Percentiles rank a stretch among this genome's conserved stretches.
Conservation (phyloP, 2,113 vertebrate genomes). For the Maccullochella peelii region DNA sequence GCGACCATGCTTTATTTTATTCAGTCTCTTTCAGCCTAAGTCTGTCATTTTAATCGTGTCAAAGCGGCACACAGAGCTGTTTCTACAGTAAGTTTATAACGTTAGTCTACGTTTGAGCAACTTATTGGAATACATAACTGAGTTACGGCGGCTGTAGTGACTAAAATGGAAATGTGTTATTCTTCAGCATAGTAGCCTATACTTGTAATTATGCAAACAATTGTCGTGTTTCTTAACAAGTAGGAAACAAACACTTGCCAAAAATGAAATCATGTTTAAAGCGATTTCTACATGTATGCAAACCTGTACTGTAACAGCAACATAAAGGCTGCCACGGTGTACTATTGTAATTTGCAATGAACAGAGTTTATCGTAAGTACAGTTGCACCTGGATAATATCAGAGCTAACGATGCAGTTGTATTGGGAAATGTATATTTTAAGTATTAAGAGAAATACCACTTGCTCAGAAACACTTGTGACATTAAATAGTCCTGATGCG, state of each 20-base stretch:
- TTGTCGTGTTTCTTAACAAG: constrained; percentile 1
- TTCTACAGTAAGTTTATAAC: constrained; percentile 30
- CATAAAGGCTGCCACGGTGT: constrained; percentile 21
- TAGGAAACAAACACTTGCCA: constrained; percentile 1
- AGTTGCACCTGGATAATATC: constrained; percentile 53
- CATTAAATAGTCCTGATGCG: constrained; percentile 18
- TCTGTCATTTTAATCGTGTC: constrained; percentile 31
- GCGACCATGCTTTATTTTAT: constrained; percentile 52
- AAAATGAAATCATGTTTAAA: constrained; percentile 15
- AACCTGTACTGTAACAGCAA: constrained; percentile 28
- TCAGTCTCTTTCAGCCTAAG: not conserved
- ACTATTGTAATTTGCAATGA: constrained; percentile 31
- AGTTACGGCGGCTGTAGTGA: constrained; percentile 25
- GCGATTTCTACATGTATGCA: constrained; percentile 42
- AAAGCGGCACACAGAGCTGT: constrained; percentile 19
- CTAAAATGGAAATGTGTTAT: not conserved
- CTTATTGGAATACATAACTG: constrained; percentile 61
- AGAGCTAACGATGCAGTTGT: constrained; percentile 9
- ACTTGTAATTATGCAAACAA: not conserved
- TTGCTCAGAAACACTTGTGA: constrained; percentile 10
- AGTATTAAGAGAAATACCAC: constrained; percentile 25
- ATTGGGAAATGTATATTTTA: constrained; percentile 32
- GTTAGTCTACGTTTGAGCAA: constrained; percentile 32
- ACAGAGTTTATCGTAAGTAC: constrained; percentile 32
- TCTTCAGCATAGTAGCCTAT: not conserved